Evolutionary conservation across 2,888 invertebrate species (phyloP), one percentile per base, ranked within the genome.

Genomic region (Lycophotia porphyrea): DNA sequence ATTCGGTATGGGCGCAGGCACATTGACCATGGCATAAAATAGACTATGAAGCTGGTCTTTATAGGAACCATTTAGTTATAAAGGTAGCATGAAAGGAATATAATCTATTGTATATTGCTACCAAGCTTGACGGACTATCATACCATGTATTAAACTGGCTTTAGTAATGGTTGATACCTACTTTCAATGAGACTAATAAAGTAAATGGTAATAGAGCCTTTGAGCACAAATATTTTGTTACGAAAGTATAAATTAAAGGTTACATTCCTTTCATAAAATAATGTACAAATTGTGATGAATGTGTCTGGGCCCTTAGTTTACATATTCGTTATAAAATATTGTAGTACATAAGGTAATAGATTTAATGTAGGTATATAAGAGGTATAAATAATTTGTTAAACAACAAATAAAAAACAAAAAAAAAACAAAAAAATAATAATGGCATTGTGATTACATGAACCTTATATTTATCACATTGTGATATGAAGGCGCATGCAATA

Each of bases 1-100:
- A 85, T 99, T 98, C 92, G 99, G 99, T 88, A 97, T 99, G 97
- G 99, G 99, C 90, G 99, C 99, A 93, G 99, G 99, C 94, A 97
- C 98, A 92, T 97, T 98, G 90, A 98, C 98, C 91, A 98, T 98
- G 98, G 98, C 98, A 94, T 98, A 98, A 97, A 58, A 61, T 77
- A 78, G 70, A 91, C 91, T 94, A 95, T 95, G 89, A 93, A 95
- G 95, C 95, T 94, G 95, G 95, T 91, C 95, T 95, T 95, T 92
- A 93, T 95, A 95, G 93, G 90, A 92, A 91, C 87, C 89, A 90
- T 89, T 87, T 88, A 89, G 83, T 86, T 88, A 82, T 90, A 91
- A 91, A 90, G 94, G 94, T 94, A 95, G 95, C 94, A 87, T 93
- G 93, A 94, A 94, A 95, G 94, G 93, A 95, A 94, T 94, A 83